Conservation (phyloP, 2,113 vertebrate genomes). For the Ictalurus furcatus region DNA sequence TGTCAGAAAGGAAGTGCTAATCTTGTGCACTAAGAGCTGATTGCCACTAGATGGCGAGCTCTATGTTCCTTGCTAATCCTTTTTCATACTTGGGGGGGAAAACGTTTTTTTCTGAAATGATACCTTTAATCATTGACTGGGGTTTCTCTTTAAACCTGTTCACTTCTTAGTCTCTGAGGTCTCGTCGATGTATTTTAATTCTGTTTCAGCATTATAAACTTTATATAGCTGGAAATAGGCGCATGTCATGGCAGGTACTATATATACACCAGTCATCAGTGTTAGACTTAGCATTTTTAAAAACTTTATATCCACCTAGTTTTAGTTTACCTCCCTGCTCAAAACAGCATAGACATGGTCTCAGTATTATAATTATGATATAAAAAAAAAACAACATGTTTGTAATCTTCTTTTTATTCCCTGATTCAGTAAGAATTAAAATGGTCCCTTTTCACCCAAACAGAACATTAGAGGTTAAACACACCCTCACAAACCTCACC, state of each 20-base stretch:
- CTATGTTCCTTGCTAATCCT: constrained; percentile 18
- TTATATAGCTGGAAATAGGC: not conserved
- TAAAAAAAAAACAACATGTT: not conserved
- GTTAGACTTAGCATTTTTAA: not conserved
- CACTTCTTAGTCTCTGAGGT: not conserved
- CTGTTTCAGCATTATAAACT: not conserved
- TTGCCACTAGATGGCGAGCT: constrained; percentile 66
- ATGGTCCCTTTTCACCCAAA: not conserved
- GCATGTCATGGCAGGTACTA: not conserved
- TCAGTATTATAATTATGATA: not conserved
- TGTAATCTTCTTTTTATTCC: not conserved
- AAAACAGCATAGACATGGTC: not conserved
- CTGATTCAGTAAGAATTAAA: not conserved
- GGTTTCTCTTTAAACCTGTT: not conserved
- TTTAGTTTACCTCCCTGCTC: not conserved
- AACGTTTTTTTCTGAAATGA: not conserved
- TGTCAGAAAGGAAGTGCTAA: not conserved
- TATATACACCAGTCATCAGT: not conserved
- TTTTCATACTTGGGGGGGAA: not conserved
- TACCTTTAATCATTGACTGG: not conserved
- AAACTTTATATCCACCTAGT: not conserved
- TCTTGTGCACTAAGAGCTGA: not conserved
- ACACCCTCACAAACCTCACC: not conserved
- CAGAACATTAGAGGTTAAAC: not conserved
- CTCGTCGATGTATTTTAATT: not conserved